These are phyloP conservation scores for Synanthedon tipuliformis DNA, from an alignment of 2,888 invertebrate species.

Conservation along the genomic window DNA sequence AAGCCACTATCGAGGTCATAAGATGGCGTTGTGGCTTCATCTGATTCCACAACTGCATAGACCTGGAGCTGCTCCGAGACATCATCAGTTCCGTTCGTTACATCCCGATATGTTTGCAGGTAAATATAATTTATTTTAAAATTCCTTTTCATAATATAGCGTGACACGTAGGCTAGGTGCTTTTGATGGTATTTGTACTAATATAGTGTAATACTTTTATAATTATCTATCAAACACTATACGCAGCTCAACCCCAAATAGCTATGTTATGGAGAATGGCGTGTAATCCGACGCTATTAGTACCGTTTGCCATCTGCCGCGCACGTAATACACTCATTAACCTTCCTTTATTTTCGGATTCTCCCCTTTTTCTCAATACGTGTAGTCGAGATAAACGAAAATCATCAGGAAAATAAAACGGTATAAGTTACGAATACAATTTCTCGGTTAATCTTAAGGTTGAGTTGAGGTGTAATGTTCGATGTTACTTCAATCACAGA, in stretches of 20 bases:
- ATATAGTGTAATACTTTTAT: no score
- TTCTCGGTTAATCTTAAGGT: no score
- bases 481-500: no score
- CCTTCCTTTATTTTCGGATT: not conserved
- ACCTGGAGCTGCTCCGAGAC: conserved; percentile 78
- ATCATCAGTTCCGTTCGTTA: conserved; percentile 78
- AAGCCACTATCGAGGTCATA: conserved; percentile 89
- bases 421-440: no score
- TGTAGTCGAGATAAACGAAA: not conserved
- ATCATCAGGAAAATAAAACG: no score
- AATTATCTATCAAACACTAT: no score
- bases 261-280: conserved; percentile 14
- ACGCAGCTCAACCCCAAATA: no score
- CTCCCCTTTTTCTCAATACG: not conserved
- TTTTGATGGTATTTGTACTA: no score
- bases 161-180: no score
- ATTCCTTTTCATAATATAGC: no score
- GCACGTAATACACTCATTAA: not conserved
- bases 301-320: conserved; percentile 19
- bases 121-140: conserved; percentile 22
- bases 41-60: conserved; percentile 87
- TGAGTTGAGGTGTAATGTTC: no score
- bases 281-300: conserved; percentile 33
- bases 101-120: conserved; percentile 82
- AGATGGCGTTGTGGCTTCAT: conserved; percentile 91